Percentiles rank a stretch among this genome's conserved stretches.
Evolutionary conservation across 2,113 vertebrate genomes (phyloP).

Genomic region (Saguinus imperator): DNA sequence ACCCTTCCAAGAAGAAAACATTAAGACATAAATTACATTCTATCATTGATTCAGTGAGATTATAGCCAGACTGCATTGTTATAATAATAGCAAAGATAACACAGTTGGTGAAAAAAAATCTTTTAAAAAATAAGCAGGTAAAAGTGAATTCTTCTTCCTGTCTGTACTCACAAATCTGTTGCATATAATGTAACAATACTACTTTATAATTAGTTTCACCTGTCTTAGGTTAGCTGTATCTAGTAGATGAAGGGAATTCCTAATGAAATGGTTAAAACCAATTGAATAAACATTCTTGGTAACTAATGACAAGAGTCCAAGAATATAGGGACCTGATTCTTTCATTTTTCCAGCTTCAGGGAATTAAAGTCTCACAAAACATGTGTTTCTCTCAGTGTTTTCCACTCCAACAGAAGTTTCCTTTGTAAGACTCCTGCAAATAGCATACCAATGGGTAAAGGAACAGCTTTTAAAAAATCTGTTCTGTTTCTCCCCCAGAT

Average conservation of each 20-base stretch:
- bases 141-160: not conserved
- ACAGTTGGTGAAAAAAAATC: not conserved
- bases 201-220: conserved; percentile 43
- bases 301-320: conserved; percentile 64
- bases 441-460: conserved; percentile 61
- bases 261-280: conserved; percentile 62
- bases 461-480: conserved; percentile 65
- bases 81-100: not conserved
- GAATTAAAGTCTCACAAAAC: conserved; percentile 71
- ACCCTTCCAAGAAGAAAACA: not conserved
- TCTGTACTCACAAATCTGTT: conserved; percentile 34
- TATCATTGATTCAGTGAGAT: not conserved
- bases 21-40: not conserved
- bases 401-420: conserved; percentile 72
- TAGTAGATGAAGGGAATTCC: conserved; percentile 37
- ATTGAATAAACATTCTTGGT: conserved; percentile 65
- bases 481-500: conserved; percentile 72
- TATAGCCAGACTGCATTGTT: not conserved
- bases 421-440: conserved; percentile 68
- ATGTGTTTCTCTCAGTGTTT: conserved; percentile 66
- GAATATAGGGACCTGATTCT: conserved; percentile 63
- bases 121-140: not conserved
- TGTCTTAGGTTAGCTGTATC: conserved; percentile 24
- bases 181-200: not conserved
- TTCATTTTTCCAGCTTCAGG: conserved; percentile 39